A percentile compares a stretch with the other conserved stretches of the same genome.
Evolutionary conservation across 2,797 vertebrate species (phyloP).

Genomic region (Paedocypris micromegethes): DNA sequence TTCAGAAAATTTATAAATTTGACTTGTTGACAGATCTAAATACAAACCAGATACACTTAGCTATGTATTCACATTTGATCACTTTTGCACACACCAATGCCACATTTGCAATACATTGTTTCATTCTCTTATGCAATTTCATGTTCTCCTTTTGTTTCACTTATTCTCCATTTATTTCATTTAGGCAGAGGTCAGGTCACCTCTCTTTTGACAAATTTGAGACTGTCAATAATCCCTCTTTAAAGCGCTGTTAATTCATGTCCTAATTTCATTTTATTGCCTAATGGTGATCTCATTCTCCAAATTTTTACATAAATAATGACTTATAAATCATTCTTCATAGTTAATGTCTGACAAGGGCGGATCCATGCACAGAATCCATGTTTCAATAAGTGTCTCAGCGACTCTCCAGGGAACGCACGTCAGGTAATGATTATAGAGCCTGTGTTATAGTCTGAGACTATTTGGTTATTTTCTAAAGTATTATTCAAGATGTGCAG

Average conservation of each 20-base stretch:
- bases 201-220: slow-evolving; percentile 6
- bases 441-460: slow-evolving; percentile 11
- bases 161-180: slow-evolving; percentile 3
- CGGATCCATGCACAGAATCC: slow-evolving; percentile 17
- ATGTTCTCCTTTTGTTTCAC: not conserved
- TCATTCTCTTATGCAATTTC: slow-evolving; percentile 4
- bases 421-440: slow-evolving; percentile 31
- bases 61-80: not conserved
- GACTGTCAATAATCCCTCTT: slow-evolving; percentile 29
- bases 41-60: too few species aligned
- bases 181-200: slow-evolving; percentile 30
- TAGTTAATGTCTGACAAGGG: slow-evolving; percentile 7
- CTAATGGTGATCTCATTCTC: slow-evolving; percentile 28
- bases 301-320: slow-evolving; percentile 41
- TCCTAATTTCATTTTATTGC: slow-evolving; percentile 36
- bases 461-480: slow-evolving; percentile 3
- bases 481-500: too few species aligned
- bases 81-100: slow-evolving; percentile 7
- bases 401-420: slow-evolving; percentile 11
- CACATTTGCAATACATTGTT: slow-evolving; percentile 4
- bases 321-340: slow-evolving; percentile 57
- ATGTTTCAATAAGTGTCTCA: slow-evolving; percentile 23
- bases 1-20: too few species aligned
- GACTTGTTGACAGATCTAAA: too few species aligned
- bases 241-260: slow-evolving; percentile 38